These are phyloP conservation scores for Ornithorhynchus anatinus DNA, from an alignment of 2,113 vertebrate species.

Conservation along the genomic window DNA sequence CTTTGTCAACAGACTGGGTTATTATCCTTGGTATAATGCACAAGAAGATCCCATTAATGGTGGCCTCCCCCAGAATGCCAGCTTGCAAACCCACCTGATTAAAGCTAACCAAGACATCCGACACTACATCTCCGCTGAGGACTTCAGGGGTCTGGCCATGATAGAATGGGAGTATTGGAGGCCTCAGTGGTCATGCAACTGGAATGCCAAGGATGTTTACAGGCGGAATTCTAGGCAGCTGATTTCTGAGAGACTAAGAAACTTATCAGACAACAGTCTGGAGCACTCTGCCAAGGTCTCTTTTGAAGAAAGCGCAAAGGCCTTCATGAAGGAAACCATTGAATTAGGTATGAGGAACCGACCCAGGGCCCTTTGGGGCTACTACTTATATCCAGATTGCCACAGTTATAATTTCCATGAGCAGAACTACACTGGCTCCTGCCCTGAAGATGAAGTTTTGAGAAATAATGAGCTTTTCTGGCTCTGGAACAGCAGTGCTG, in stretches of 20 bases:
- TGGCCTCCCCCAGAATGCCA: slow-evolving; percentile 77
- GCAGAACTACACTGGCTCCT: slow-evolving; percentile 75
- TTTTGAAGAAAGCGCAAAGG: slow-evolving; percentile 79
- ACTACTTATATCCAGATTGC: slow-evolving; percentile 83
- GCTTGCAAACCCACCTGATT: slow-evolving; percentile 74
- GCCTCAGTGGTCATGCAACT: slow-evolving; percentile 75
- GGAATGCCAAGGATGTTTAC: slow-evolving; percentile 76
- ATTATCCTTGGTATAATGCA: slow-evolving; percentile 78
- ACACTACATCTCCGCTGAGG: slow-evolving; percentile 72
- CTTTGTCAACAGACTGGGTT: slow-evolving; percentile 78
- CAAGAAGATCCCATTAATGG: slow-evolving; percentile 68
- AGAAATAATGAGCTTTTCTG: slow-evolving; percentile 82
- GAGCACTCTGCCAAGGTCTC: slow-evolving; percentile 69
- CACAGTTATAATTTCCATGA: slow-evolving; percentile 80
- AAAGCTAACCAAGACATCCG: slow-evolving; percentile 74
- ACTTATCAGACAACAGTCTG: slow-evolving; percentile 65
- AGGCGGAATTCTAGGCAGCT: slow-evolving; percentile 71
- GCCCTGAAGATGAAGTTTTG: slow-evolving; percentile 71
- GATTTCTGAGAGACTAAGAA: slow-evolving; percentile 63
- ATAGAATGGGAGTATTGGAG: slow-evolving; percentile 82
- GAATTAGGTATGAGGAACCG: slow-evolving; percentile 72
- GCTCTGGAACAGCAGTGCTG: slow-evolving; percentile 81
- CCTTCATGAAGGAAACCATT: slow-evolving; percentile 81
- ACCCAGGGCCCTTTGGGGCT: slow-evolving; percentile 77
- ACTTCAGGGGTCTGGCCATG: slow-evolving; percentile 76